Evolutionary conservation across 2,797 vertebrate species (phyloP).

Genomic region (Distichodus sexfasciatus): DNA sequence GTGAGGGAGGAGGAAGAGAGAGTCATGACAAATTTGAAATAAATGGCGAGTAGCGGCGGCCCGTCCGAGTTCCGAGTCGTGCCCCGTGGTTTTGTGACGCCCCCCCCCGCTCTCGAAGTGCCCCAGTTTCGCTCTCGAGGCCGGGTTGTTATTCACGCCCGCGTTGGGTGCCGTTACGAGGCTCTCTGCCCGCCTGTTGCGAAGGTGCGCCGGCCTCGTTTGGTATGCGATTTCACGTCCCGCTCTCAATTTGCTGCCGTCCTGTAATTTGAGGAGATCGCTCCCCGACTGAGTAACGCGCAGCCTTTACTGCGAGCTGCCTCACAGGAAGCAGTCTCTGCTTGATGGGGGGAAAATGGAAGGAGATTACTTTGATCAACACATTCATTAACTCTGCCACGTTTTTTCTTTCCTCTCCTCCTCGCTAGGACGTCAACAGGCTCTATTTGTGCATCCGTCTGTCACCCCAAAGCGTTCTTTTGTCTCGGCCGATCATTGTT

Average conservation of each 20-base stretch:
- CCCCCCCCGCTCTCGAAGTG: too few species aligned
- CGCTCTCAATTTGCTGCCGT: constrained; percentile 39
- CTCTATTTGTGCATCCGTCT: constrained; percentile 20
- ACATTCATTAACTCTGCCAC: constrained; percentile 65
- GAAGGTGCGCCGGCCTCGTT: constrained; percentile 10
- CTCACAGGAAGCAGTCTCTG: constrained; percentile 54
- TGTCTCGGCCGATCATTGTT: background rate
- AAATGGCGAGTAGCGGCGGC: too few species aligned
- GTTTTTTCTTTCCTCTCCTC: constrained; percentile 9
- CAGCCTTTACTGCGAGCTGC: constrained; percentile 38
- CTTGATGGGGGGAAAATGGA: constrained; percentile 61
- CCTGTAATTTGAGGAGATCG: constrained; percentile 43
- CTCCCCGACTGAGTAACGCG: constrained; percentile 42
- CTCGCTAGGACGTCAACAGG: constrained; percentile 21
- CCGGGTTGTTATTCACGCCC: too few species aligned
- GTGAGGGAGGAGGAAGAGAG: background rate
- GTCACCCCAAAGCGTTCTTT: constrained; percentile 5
- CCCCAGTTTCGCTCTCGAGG: too few species aligned
- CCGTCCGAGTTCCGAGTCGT: too few species aligned
- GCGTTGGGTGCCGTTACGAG: too few species aligned
- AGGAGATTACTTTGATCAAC: constrained; percentile 69
- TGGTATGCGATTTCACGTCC: constrained; percentile 45
- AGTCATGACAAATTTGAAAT: too few species aligned
- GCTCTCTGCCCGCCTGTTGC: background rate
- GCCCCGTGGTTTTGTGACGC: too few species aligned